Evolutionary conservation across 2,888 invertebrate genomes (phyloP).

Genomic region (Rotaria magnacalcarata): DNA sequence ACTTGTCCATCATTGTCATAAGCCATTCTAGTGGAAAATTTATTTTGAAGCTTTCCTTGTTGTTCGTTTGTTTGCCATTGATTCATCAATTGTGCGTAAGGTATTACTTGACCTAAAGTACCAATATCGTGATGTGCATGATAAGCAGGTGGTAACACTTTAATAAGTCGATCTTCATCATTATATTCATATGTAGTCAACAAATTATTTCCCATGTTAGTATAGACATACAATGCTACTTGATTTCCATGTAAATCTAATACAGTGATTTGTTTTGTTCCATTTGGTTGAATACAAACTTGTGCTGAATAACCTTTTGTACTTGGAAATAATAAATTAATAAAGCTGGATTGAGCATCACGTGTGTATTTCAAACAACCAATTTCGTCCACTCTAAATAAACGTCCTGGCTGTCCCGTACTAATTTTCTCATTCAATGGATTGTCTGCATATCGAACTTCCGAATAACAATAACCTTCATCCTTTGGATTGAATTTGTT

Average conservation of each 20-base stretch:
- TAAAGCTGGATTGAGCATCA: neutral
- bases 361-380: neutral
- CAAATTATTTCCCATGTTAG: slow-evolving; percentile 11
- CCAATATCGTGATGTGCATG: slow-evolving; percentile 5
- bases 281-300: slow-evolving; percentile 26
- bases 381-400: neutral
- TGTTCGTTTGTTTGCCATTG: neutral
- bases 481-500: slow-evolving; percentile 30
- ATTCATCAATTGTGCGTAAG: neutral
- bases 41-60: neutral
- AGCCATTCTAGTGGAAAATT: neutral
- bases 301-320: slow-evolving; percentile 23
- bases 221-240: slow-evolving; percentile 38
- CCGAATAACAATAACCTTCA: slow-evolving; percentile 37
- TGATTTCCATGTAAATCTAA: slow-evolving; percentile 14
- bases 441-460: slow-evolving; percentile 33
- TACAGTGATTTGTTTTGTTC: slow-evolving; percentile 29
- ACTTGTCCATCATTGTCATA: neutral
- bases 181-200: slow-evolving; percentile 43
- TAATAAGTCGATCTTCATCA: slow-evolving; percentile 18
- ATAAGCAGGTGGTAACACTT: slow-evolving; percentile 37
- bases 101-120: neutral
- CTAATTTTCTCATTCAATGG: slow-evolving; percentile 37
- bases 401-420: slow-evolving; percentile 21
- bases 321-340: slow-evolving; percentile 33